Evolutionary conservation across 2,888 invertebrate species (phyloP), one percentile per base, ranked within the genome.

Genomic region (Ametastegia equiseti): DNA sequence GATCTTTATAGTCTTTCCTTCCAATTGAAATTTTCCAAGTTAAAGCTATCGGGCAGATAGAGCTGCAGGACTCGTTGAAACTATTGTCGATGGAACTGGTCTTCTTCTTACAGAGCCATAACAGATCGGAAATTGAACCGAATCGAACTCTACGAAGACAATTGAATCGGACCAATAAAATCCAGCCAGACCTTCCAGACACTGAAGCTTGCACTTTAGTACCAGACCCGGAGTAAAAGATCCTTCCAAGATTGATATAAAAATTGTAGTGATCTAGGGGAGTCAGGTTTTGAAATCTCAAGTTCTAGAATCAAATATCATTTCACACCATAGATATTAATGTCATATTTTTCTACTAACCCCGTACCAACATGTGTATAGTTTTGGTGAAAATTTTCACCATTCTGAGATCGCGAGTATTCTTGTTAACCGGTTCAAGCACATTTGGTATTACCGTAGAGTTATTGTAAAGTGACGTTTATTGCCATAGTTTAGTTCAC

Each of bases 51-150:
- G 36, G n/a, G 19, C 30, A 60, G 19, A 67, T 19, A 27, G 54
- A 19, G 54, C 9, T 9, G 67, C 75, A 75, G 75, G 75, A 75
- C 54, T 75, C 75, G 33, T 71, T 71, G 71, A 54, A 75, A 75
- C 50, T 75, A 75, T 75, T 75, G 75, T 54, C 36, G 27, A 36
- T 42, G 60, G 60, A 78, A 45, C 57, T 60, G 78, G 78, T 78
- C 60, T 63, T 78, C 60, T 63, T 78, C 63, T 60, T 42, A 60
- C 42, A 42, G 78, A 78, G 60, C 60, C 60, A 60, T 78, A 78
- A 78, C 78, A 78, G 78, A 78, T 78, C 78, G 78, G 78, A 78
- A 78, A 78, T 78, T 78, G 78, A 78, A 78, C 78, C 9, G 63
- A 78, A 78, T 78, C 63, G 78, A 78, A 78, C 60, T 78, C 78